Evolutionary conservation across 2,797 vertebrate genomes (phyloP), one percentile per base, ranked within the genome.

Genomic region (Limnodromus scolopaceus): DNA sequence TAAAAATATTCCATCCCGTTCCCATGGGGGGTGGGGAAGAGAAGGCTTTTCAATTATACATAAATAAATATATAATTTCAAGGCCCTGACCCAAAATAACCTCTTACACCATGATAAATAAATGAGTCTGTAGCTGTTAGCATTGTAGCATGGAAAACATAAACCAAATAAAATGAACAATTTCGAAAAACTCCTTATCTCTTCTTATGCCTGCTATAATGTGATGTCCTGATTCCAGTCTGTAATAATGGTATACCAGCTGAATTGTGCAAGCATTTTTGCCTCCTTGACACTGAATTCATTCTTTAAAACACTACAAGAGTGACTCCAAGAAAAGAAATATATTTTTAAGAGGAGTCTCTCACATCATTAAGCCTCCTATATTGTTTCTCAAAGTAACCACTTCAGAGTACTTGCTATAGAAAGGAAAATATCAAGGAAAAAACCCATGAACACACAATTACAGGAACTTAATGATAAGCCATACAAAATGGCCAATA

Each of bases 51-150:
- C 9, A 22, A 85, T 96, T 92, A 93, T 22, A 65, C 48, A 51
- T 64, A 95, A 97, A 95, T 94, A 96, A 96, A 96, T 91, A 94
- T 34, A 93, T 93, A 91, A 96, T 94, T 96, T 75, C 63, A 95
- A 87, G 79, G 64, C 19, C 12, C 53, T 97, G 87, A 93, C 87
- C 80, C 72, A 69, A 89, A 76, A 82, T 78, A 94, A 95, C 94
- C 91, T 93, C 72, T 89, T 88, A 77, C 3, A 9, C 76, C 57
- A 94, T 68, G 10, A 96, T 83, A 97, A 97, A 96, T 93, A 97
- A 96, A 94, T 74, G 28, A 91, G 18, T 65, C 54, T 72, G 43
- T 46, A 84, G 79, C 46, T 63, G 57, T 60, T 87, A 92, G 58
- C 69, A 86, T 27, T 89, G 78, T 55, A 92, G 81, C 9, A 14